These are phyloP conservation scores for Nephila pilipes DNA, from an alignment of 1,140 invertebrate species.

Conservation along the genomic window DNA sequence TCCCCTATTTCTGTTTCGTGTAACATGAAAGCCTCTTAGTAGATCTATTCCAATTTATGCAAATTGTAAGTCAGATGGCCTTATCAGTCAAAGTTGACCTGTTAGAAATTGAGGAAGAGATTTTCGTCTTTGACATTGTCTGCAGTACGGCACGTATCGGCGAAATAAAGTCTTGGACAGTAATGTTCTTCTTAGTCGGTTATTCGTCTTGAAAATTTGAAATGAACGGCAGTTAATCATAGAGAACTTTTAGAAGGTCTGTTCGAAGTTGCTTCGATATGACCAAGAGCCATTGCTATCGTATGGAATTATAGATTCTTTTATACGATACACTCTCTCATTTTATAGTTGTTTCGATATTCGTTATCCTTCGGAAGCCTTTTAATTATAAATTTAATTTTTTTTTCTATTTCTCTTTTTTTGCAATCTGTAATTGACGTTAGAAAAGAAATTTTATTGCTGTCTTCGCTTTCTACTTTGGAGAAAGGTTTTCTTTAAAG, in stretches of 20 bases:
- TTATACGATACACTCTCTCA: background rate
- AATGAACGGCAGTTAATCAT: slow-evolving; percentile 45
- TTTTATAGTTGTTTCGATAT: background rate
- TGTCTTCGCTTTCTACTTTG: background rate
- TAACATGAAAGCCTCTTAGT: background rate
- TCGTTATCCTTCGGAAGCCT: background rate
- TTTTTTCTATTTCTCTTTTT: background rate
- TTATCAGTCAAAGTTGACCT: slow-evolving; percentile 16
- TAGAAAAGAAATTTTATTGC: background rate
- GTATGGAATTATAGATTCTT: background rate
- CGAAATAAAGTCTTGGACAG: background rate
- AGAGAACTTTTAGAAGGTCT: background rate
- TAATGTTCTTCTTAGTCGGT: background rate
- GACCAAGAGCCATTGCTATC: background rate
- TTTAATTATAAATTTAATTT: background rate
- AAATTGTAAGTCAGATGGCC: background rate
- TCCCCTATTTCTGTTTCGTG: background rate
- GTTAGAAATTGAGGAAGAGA: background rate
- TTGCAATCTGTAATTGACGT: slow-evolving; percentile 13
- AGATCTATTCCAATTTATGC: slow-evolving; percentile 44
- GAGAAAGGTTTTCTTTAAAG: slow-evolving; percentile 13
- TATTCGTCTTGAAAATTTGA: slow-evolving; percentile 2
- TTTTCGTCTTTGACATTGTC: slow-evolving; percentile 47
- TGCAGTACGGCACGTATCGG: background rate
- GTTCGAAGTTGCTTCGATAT: background rate